Evolutionary conservation across 2,113 vertebrate species (phyloP), one percentile per base, ranked within the genome.

Genomic region (Scartelaos histophorus): DNA sequence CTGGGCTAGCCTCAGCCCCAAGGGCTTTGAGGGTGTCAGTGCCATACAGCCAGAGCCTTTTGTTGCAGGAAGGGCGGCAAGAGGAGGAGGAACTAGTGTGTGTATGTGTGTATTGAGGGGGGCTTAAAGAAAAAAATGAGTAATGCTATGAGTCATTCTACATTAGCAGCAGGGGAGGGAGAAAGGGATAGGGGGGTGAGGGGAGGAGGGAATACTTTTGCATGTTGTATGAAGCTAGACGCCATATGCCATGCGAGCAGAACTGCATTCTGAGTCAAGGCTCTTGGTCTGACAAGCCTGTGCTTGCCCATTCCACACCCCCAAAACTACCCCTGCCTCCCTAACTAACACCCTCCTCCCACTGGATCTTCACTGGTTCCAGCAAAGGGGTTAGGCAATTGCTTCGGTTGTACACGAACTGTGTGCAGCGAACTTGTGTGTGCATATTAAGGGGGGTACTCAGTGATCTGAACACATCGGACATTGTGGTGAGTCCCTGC

Each of bases 141-240:
- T 96, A 98, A 98, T 97, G 95, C 96, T 95, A 96, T 98, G 97
- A 98, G 96, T 98, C 96, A 98, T 95, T 96, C 82, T 94, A 94
- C 94, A 96, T 97, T 96, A 97, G 95, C 90, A 90, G 95, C 87
- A 86, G 87, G 89, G 81, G 75, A 80, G 88, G 82, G 89, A 77
- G 85, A 81, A 73, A 51, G 80, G 74, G 87, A 67, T 58, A 24
- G 85, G 70, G 81, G 38, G 79, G 64, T 71, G 64, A 76, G 66
- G 69, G 64, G 80, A 65, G 74, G 94, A 79, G 82, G 78, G 91
- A 97, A 96, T 97, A 97, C 95, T 98, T 97, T 95, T 97, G 96
- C 96, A 98, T 98, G 95, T 97, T 95, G 96, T 94, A 96, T 95
- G 94, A 96, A 95, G 95, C 95, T 96, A 98, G 96, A 97, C 96